Conservation (phyloP, 2,113 vertebrate genomes). For the Colaptes auratus region DNA sequence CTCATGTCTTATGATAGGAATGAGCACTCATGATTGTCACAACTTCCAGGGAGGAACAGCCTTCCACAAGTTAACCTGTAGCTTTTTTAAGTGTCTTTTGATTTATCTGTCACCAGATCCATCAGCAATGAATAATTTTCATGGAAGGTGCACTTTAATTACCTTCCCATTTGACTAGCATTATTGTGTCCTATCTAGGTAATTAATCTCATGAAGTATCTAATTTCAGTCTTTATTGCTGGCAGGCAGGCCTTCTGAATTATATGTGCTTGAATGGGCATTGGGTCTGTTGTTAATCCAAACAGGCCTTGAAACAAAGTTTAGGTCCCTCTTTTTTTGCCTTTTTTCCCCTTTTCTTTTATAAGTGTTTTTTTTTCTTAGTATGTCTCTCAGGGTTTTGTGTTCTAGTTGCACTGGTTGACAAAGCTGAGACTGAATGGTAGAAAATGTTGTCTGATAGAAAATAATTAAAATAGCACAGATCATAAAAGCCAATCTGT, state of each 20-base stretch:
- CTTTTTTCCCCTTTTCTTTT: too few species aligned
- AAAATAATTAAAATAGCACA: background rate
- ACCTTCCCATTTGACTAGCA: slow-evolving; percentile 99
- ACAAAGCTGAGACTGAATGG: background rate
- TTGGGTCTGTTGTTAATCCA: slow-evolving; percentile 78
- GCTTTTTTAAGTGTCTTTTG: slow-evolving; percentile 90
- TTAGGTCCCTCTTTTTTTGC: background rate
- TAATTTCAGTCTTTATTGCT: slow-evolving; percentile 97
- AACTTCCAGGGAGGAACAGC: slow-evolving; percentile 78
- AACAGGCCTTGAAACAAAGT: slow-evolving; percentile 72
- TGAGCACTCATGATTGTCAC: slow-evolving; percentile 77
- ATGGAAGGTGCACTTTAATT: slow-evolving; percentile 99
- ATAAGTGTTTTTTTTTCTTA: background rate
- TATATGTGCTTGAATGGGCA: slow-evolving; percentile 87
- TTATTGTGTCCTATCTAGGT: slow-evolving; percentile 96
- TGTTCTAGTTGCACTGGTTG: slow-evolving; percentile 51
- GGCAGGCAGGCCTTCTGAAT: slow-evolving; percentile 91
- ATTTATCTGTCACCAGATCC: slow-evolving; percentile 98
- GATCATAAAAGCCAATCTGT: background rate
- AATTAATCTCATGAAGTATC: slow-evolving; percentile 99
- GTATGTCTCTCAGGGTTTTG: background rate
- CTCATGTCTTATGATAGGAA: slow-evolving; percentile 74
- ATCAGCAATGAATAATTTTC: slow-evolving; percentile 99
- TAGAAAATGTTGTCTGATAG: background rate
- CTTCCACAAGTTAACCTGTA: slow-evolving; percentile 91